A percentile compares a stretch with the other conserved stretches of the same genome.
Evolutionary conservation across 2,888 invertebrate species (phyloP).

Genomic region (Sericinus montela): DNA sequence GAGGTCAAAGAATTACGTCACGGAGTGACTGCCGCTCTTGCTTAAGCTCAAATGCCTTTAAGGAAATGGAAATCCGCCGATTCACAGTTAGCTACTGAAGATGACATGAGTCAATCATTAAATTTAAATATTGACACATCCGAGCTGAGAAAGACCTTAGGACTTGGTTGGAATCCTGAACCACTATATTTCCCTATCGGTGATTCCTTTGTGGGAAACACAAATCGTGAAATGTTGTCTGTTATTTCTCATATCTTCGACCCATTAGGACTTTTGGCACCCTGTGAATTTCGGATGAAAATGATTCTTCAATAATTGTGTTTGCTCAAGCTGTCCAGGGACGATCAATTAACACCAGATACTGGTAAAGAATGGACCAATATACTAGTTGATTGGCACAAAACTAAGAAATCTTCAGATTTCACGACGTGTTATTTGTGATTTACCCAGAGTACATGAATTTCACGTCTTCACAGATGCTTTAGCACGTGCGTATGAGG

Average conservation of each 20-base stretch:
- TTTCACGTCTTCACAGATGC: constrained; percentile 25
- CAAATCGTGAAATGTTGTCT: constrained; percentile 22
- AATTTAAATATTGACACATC: no score
- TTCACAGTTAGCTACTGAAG: no score
- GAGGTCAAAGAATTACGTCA: no score
- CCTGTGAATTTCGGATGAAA: not conserved
- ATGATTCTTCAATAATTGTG: not conserved
- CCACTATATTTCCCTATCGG: no score
- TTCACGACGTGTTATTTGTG: constrained; percentile 25
- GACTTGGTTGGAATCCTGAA: no score
- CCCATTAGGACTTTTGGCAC: not conserved
- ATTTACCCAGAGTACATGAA: constrained; percentile 19
- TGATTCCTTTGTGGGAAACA: not conserved
- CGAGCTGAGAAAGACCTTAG: no score
- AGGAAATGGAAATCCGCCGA: no score
- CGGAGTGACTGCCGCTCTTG: no score
- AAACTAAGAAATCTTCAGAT: constrained; percentile 22
- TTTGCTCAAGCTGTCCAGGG: not conserved
- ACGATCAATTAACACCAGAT: not conserved
- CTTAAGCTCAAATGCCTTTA: no score
- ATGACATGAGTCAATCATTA: no score
- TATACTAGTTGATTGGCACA: constrained; percentile 8
- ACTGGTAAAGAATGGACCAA: not conserved
- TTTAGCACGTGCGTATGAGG: constrained; percentile 31
- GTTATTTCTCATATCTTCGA: not conserved